A percentile compares a stretch with the other conserved stretches of the same genome.
These are phyloP conservation scores for Vimba vimba DNA, from an alignment of 2,113 vertebrate species.

Conservation along the genomic window DNA sequence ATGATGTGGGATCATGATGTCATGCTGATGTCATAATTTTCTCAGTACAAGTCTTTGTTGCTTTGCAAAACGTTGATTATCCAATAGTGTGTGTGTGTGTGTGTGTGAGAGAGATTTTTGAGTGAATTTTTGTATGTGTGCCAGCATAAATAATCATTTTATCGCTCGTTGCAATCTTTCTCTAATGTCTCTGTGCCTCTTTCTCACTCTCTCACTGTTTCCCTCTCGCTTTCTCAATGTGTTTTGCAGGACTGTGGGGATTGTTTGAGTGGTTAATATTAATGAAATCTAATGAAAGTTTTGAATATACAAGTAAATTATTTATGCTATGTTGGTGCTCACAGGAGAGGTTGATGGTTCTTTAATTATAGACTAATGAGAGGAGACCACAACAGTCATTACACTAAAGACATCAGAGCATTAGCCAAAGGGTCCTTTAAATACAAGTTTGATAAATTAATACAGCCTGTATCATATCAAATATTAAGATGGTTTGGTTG, in stretches of 20 bases:
- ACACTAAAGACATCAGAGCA: slow-evolving; percentile 15
- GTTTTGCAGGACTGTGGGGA: slow-evolving; percentile 5
- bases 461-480: slow-evolving; percentile 22
- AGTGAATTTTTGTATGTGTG: background rate
- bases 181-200: background rate
- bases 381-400: slow-evolving; percentile 33
- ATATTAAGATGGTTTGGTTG: slow-evolving; percentile 37
- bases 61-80: background rate
- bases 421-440: slow-evolving; percentile 26
- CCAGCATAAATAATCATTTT: background rate
- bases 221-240: background rate
- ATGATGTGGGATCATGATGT: slow-evolving; percentile 2
- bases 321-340: slow-evolving; percentile 13
- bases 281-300: slow-evolving; percentile 43
- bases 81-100: background rate
- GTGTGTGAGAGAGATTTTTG: background rate
- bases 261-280: slow-evolving; percentile 43
- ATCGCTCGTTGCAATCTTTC: background rate
- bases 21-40: slow-evolving; percentile 13
- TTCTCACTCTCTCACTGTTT: background rate
- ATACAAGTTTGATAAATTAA: slow-evolving; percentile 14
- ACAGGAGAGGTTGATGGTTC: slow-evolving; percentile 29
- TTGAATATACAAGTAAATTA: slow-evolving; percentile 40
- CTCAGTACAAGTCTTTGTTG: slow-evolving; percentile 13
- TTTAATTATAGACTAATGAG: slow-evolving; percentile 37